phyloP scores from a whole-genome alignment of 2,888 invertebrate genomes.

The Stegana nigrithorax region DNA sequence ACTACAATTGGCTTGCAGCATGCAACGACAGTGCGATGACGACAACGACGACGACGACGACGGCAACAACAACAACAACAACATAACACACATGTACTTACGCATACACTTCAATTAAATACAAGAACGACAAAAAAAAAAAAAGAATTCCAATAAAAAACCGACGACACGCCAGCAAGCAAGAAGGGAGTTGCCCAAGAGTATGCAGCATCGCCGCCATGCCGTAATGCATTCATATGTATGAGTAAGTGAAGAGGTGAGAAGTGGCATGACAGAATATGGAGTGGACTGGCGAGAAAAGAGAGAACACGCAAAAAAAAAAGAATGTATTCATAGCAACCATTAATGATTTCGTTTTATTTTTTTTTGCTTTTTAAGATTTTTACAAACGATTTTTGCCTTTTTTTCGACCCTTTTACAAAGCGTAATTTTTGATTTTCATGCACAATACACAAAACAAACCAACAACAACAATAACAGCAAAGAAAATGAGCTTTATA shows the following conservation, averaged over 20 bases:
- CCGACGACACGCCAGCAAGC: background rate
- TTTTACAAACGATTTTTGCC: background rate
- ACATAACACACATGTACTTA: constrained; percentile 35
- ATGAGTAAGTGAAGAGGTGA: no score
- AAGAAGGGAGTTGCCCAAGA: background rate
- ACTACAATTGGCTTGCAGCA: no score
- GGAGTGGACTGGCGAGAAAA: background rate
- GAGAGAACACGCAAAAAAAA: background rate
- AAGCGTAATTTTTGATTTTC: background rate
- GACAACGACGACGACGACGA: constrained; percentile 21
- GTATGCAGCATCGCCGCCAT: constrained; percentile 43
- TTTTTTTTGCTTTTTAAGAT: background rate
- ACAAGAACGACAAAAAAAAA: constrained; percentile 56
- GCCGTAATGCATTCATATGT: constrained; percentile 51
- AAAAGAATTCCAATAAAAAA: constrained; percentile 31
- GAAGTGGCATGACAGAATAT: background rate
- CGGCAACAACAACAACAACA: constrained; percentile 20
- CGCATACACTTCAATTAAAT: constrained; percentile 50
- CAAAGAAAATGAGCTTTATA: no score
- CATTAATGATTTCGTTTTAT: background rate
- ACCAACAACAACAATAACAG: no score
- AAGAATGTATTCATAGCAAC: constrained; percentile 28
- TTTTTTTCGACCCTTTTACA: constrained; percentile 19
- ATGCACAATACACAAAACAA: constrained; percentile 20
- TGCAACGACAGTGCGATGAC: no score